Percentiles rank a stretch among this genome's conserved stretches.
Evolutionary conservation across 2,797 vertebrate genomes (phyloP).

Genomic region (Cheracebus regulus): DNA sequence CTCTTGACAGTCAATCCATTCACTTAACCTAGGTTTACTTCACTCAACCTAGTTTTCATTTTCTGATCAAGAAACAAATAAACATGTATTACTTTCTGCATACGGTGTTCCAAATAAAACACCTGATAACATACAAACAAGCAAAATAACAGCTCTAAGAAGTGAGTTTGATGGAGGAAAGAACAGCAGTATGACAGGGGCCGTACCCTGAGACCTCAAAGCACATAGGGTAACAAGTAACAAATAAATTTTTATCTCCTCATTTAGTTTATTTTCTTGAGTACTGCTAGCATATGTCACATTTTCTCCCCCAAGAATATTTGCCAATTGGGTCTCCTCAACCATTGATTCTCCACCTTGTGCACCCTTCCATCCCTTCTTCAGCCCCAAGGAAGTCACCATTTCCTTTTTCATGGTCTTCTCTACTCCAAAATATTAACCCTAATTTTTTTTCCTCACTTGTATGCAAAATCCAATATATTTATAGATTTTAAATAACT

Average conservation of each 20-base stretch:
- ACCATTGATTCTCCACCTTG: not conserved
- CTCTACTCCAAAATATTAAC: not conserved
- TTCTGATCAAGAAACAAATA: slow-evolving; percentile 34
- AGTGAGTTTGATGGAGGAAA: not conserved
- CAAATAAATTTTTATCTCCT: not conserved
- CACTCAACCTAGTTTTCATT: not conserved
- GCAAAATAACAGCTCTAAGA: not conserved
- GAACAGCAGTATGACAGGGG: not conserved
- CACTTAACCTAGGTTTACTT: not conserved
- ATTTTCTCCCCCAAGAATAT: not conserved
- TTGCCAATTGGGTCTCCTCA: not conserved
- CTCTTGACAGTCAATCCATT: not conserved
- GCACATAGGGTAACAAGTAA: not conserved
- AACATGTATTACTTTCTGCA: not conserved
- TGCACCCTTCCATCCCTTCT: not conserved
- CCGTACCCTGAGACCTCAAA: not conserved
- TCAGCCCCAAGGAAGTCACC: not conserved
- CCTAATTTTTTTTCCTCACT: not conserved
- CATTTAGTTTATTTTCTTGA: not conserved
- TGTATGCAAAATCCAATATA: not conserved
- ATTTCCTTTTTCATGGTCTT: not conserved
- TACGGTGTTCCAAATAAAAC: not conserved
- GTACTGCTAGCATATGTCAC: not conserved
- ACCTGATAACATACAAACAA: slow-evolving; percentile 6
- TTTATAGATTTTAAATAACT: slow-evolving; percentile 1